Evolutionary conservation across 2,113 vertebrate genomes (phyloP), one percentile per base, ranked within the genome.

Genomic region (Oreochromis tanganicae): DNA sequence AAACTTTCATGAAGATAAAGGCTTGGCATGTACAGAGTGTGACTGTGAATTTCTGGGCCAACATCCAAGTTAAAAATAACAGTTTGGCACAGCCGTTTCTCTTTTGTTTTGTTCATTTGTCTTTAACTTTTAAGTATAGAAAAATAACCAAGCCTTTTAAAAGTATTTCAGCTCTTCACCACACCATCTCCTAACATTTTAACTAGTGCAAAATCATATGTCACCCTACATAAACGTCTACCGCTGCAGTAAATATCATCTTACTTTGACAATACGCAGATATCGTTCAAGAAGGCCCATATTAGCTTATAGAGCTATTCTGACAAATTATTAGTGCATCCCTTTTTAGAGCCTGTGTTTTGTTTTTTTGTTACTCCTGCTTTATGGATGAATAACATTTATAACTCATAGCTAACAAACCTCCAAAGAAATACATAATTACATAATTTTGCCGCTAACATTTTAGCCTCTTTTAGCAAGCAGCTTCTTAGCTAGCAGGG

Each of bases 401-500:
- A 29, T 21, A 73, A 46, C 68, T 73, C 68, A 29, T 48, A 48
- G 41, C 13, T 27, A 27, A 27, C 14, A 29, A 27, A 19, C 14
- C 68, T 75, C 24, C 9, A 29, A 75, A 75, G 43, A 29, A 75
- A 21, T 66, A 21, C 6, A 68, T 8, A 32, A 29, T 17, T 48
- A 48, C 0, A 0, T 29, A 32, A 29, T 12, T 29, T 19, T 50
- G 16, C 24, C 19, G 43, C 24, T 48, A 50, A 29, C 14, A 75
- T 75, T 50, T 75, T 75, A 48, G 71, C 41, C 68, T 75, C 14
- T 48, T 75, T 75, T 75, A 48, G 68, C 4, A 19, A 75, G 43
- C 43, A 48, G 3, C 14, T 75, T 50, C 43, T 29, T 17, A 17
- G 43, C 43, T 75, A 48, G 43, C 43, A 75, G 41, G 14, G 43